Conservation (phyloP, 2,797 vertebrate genomes). For the Pogonophryne albipinna region DNA sequence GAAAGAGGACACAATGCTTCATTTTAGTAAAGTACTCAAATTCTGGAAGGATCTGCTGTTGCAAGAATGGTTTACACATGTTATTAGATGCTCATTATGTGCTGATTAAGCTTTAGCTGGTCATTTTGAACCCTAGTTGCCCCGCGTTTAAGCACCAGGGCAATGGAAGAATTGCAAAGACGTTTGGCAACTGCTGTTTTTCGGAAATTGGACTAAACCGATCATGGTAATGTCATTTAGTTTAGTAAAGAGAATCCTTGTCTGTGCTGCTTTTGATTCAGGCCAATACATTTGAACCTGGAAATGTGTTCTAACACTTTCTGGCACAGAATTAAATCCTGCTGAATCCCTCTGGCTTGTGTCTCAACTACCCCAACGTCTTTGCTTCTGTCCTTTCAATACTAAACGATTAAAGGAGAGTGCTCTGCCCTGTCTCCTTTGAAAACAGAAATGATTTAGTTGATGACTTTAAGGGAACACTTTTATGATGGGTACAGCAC, state of each 20-base stretch:
- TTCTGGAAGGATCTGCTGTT: background rate
- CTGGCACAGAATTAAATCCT: slow-evolving; percentile 1
- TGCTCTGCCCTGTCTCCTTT: background rate
- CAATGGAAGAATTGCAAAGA: background rate
- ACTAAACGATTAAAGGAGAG: slow-evolving; percentile 3
- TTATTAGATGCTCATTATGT: background rate
- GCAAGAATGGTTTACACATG: background rate
- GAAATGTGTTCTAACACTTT: background rate
- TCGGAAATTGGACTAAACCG: background rate
- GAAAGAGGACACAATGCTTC: background rate
- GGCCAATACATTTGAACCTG: background rate
- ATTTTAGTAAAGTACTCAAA: background rate
- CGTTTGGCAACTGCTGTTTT: slow-evolving; percentile 19
- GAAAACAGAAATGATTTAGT: slow-evolving; percentile 9
- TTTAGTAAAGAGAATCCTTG: background rate
- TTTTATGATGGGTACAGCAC: slow-evolving; percentile 23
- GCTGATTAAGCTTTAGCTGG: slow-evolving; percentile 6
- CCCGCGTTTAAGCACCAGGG: slow-evolving; percentile 15
- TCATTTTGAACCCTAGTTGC: slow-evolving; percentile 7
- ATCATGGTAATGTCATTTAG: background rate
- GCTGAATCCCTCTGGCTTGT: background rate
- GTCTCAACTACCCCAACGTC: background rate
- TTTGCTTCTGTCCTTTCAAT: slow-evolving; percentile 15
- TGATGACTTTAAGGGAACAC: slow-evolving; percentile 13
- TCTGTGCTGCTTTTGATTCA: background rate